These are phyloP conservation scores for Acromyrmex heyeri DNA, from an alignment of 1,140 invertebrate genomes.

Conservation along the genomic window DNA sequence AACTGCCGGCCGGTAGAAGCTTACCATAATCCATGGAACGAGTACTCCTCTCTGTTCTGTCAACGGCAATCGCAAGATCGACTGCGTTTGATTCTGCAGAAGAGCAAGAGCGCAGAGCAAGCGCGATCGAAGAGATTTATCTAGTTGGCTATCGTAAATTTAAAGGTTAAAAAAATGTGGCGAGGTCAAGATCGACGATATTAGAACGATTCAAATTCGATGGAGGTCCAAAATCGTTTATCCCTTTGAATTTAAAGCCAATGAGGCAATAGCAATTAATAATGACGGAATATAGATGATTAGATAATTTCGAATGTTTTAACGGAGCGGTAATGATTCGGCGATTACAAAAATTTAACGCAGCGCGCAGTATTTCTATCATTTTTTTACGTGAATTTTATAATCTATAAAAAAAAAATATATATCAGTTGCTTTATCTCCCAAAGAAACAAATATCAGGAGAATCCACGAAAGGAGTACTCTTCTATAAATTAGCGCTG, in stretches of 20 bases:
- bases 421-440: too few species aligned
- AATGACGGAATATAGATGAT: constrained; percentile 12
- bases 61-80: neutral
- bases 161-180: constrained; percentile 1
- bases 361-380: neutral
- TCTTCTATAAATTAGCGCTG: constrained; percentile 49
- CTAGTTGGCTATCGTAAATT: neutral
- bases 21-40: constrained; percentile 51
- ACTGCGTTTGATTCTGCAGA: neutral
- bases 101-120: neutral
- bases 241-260: constrained; percentile 9
- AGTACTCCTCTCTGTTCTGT: constrained; percentile 53
- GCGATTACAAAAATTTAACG: neutral
- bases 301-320: constrained; percentile 6
- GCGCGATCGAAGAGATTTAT: constrained; percentile 2
- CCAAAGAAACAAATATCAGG: neutral
- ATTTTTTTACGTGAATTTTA: too few species aligned
- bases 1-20: constrained; percentile 42
- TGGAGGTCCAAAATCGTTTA: neutral
- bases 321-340: neutral
- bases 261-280: neutral
- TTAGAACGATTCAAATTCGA: constrained; percentile 19
- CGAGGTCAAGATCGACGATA: constrained; percentile 38
- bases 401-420: too few species aligned
- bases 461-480: constrained; percentile 43